These are phyloP conservation scores for Verasper variegatus DNA, from an alignment of 2,113 vertebrate species.

Conservation along the genomic window DNA sequence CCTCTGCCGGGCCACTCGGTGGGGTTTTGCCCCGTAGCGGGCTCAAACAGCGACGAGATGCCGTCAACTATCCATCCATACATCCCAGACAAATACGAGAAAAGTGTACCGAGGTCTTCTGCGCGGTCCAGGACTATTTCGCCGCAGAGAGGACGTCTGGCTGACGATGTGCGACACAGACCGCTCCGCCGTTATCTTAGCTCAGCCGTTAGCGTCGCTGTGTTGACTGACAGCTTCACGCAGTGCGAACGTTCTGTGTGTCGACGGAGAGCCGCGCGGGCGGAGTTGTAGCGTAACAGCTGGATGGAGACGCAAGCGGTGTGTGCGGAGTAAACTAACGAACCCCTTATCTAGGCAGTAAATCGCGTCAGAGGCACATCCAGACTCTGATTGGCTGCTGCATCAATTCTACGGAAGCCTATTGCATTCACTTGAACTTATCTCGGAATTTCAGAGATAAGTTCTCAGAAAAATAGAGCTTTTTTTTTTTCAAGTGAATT, in stretches of 20 bases:
- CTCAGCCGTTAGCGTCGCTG: conserved; percentile 44
- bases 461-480: too few species aligned
- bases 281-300: neutral
- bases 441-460: too few species aligned
- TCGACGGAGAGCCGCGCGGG: neutral
- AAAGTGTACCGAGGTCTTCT: conserved; percentile 58
- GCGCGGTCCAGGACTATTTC: conserved; percentile 75
- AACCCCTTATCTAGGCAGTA: neutral
- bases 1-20: conserved; percentile 68
- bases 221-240: neutral
- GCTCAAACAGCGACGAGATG: conserved; percentile 85
- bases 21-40: conserved; percentile 67
- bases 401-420: too few species aligned
- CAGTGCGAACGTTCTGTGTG: neutral
- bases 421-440: too few species aligned
- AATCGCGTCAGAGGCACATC: neutral
- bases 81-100: conserved; percentile 83
- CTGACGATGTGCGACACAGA: conserved; percentile 54
- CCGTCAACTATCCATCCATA: conserved; percentile 87
- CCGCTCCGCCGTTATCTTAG: conserved; percentile 21
- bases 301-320: neutral
- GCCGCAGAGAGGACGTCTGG: neutral
- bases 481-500: too few species aligned
- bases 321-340: neutral
- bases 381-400: conserved; percentile 18